A percentile compares a stretch with the other conserved stretches of the same genome.
phyloP scores from a whole-genome alignment of 2,113 vertebrate genomes.

The Eulemur rufifrons region DNA sequence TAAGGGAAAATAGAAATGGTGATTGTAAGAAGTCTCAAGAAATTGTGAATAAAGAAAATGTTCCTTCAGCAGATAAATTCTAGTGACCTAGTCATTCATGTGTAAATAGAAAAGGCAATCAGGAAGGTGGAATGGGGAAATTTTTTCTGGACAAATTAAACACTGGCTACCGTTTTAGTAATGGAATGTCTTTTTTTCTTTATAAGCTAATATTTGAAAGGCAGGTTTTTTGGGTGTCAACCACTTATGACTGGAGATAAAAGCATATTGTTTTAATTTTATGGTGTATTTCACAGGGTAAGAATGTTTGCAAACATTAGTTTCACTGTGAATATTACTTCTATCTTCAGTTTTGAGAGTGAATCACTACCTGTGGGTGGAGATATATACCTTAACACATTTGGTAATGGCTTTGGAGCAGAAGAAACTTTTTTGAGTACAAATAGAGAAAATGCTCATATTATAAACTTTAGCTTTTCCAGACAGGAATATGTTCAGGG shows the following conservation, averaged over 20 bases:
- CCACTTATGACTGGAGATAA: background rate
- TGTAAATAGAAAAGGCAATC: background rate
- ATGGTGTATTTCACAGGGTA: background rate
- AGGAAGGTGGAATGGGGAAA: background rate
- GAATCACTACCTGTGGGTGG: background rate
- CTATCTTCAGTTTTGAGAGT: background rate
- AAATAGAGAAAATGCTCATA: background rate
- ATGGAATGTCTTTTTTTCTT: background rate
- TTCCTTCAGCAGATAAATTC: constrained; percentile 8
- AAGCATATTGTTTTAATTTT: constrained; percentile 12
- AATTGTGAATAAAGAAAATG: constrained; percentile 48
- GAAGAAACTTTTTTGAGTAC: background rate
- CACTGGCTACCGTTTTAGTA: background rate
- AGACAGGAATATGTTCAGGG: background rate
- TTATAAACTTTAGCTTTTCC: background rate
- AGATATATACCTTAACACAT: background rate
- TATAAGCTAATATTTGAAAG: background rate
- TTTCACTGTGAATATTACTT: constrained; percentile 7
- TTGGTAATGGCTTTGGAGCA: background rate
- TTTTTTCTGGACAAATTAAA: background rate
- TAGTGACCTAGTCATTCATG: background rate
- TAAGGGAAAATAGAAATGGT: constrained; percentile 54
- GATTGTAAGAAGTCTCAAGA: constrained; percentile 11
- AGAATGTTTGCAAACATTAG: background rate
- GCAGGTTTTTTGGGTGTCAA: background rate